A percentile compares a stretch with the other conserved stretches of the same genome.
Conservation (phyloP, 2,113 vertebrate genomes). For the Amia ocellicauda region DNA sequence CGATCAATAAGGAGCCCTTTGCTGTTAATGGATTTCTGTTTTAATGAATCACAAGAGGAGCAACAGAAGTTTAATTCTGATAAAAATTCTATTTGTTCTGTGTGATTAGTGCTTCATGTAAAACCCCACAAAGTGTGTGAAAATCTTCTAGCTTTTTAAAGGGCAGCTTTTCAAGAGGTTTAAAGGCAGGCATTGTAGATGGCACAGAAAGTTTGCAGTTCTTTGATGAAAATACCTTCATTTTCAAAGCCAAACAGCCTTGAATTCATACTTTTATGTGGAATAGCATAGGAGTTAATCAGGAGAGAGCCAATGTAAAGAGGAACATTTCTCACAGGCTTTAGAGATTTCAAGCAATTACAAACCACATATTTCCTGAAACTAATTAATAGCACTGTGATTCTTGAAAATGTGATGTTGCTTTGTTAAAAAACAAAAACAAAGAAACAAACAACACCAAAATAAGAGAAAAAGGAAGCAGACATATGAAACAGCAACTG, state of each 20-base stretch:
- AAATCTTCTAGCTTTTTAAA: slow-evolving; percentile 20
- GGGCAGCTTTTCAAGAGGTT: slow-evolving; percentile 11
- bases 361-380: not conserved
- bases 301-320: slow-evolving; percentile 19
- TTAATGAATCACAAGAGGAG: slow-evolving; percentile 30
- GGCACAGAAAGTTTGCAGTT: slow-evolving; percentile 16
- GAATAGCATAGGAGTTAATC: slow-evolving; percentile 14
- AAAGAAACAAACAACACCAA: too few relatives aligned
- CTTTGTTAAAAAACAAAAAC: too few relatives aligned
- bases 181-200: not conserved
- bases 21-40: slow-evolving; percentile 24
- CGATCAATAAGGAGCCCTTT: slow-evolving; percentile 34
- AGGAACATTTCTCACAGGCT: not conserved
- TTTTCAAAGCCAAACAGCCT: slow-evolving; percentile 28
- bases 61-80: slow-evolving; percentile 47
- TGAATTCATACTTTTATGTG: slow-evolving; percentile 26
- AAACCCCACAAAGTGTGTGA: slow-evolving; percentile 30
- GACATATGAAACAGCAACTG: not conserved
- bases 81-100: slow-evolving; percentile 31
- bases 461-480: slow-evolving; percentile 4
- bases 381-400: not conserved
- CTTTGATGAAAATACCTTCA: not conserved
- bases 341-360: not conserved
- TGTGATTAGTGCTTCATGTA: slow-evolving; percentile 44
- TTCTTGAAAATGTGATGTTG: slow-evolving; percentile 8